A percentile compares a stretch with the other conserved stretches of the same genome.
Conservation (phyloP, 1,140 invertebrate genomes). For the Pemphigus obesinymphae region DNA sequence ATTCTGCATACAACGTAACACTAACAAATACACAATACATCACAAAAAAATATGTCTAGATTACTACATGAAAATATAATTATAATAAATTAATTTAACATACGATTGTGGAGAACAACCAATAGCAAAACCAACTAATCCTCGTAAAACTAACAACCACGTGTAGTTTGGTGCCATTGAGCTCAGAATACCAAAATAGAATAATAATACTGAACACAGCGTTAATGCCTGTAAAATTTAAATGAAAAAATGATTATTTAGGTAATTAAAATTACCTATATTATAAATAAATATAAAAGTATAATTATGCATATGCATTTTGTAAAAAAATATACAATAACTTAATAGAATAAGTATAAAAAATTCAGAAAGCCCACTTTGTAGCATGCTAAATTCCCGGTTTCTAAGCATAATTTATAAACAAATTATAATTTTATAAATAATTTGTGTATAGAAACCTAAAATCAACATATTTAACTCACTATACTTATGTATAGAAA, state of each 20-base stretch:
- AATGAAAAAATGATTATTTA: conserved; percentile 27
- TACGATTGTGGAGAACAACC: conserved; percentile 95
- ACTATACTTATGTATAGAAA: no score
- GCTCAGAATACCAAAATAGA: conserved; percentile 87
- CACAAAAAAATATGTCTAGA: neutral
- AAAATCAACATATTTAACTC: no score
- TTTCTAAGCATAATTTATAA: no score
- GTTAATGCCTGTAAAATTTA: conserved; percentile 66
- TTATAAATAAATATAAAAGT: no score
- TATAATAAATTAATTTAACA: conserved; percentile 53
- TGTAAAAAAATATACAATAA: no score
- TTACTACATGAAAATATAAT: conserved; percentile 15
- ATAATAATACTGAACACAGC: conserved; percentile 79
- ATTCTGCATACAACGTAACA: conserved; percentile 94
- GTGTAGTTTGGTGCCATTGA: conserved; percentile 85
- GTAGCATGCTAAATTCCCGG: no score
- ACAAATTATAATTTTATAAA: no score
- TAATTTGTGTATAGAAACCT: no score
- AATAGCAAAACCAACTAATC: conserved; percentile 91
- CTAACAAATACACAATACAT: conserved; percentile 55
- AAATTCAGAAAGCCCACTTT: no score
- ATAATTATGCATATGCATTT: no score
- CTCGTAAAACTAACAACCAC: conserved; percentile 84
- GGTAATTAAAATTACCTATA: neutral
- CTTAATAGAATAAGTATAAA: no score